Percentiles rank a stretch among this genome's conserved stretches.
Evolutionary conservation across 2,797 vertebrate genomes (phyloP).

Genomic region (Xenops minutus): DNA sequence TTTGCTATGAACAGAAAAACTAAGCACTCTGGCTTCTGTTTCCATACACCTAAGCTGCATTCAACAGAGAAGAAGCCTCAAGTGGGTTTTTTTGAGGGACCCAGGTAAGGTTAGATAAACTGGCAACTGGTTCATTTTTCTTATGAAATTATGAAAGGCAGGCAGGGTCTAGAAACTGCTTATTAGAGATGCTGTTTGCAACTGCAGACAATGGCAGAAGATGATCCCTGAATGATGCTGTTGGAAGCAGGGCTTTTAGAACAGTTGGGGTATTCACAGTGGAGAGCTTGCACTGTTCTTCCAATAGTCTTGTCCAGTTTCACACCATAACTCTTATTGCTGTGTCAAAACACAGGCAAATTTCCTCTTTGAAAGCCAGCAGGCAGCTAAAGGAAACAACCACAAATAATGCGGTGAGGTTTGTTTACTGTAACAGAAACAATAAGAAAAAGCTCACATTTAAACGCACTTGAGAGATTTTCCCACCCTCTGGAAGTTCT

Average conservation of each 20-base stretch:
- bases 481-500: not conserved
- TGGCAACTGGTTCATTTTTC: not conserved
- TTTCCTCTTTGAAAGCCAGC: not conserved
- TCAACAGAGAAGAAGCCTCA: not conserved
- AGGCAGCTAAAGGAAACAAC: not conserved
- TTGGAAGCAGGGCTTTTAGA: not conserved
- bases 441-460: not conserved
- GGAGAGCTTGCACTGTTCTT: not conserved
- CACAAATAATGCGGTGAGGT: not conserved
- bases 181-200: not conserved
- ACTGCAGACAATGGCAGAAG: not conserved
- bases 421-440: not conserved
- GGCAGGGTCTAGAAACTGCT: not conserved
- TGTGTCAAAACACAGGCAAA: not conserved
- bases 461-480: not conserved
- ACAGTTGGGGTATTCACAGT: not conserved
- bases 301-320: not conserved
- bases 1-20: not conserved
- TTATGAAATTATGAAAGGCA: not conserved
- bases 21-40: not conserved
- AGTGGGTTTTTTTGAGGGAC: not conserved
- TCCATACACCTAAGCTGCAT: not conserved
- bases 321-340: not conserved
- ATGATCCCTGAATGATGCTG: fast-evolving
- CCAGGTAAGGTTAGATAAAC: not conserved